phyloP scores from a whole-genome alignment of 1,140 invertebrate species.

The Aphaenogaster floridana region DNA sequence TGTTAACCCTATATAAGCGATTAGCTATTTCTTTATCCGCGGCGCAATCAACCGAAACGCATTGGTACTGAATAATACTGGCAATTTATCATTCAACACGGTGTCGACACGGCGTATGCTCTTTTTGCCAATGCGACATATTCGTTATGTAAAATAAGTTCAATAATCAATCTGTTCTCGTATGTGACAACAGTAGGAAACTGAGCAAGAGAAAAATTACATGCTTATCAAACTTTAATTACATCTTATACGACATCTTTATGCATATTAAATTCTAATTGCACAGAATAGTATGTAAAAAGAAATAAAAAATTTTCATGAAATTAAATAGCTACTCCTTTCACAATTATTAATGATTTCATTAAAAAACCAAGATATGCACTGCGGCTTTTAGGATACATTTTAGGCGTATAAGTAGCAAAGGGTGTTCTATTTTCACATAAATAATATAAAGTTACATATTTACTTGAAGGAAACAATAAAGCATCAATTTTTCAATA shows the following conservation, averaged over 20 bases:
- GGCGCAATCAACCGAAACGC: slow-evolving; percentile 40
- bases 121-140: slow-evolving; percentile 13
- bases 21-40: slow-evolving; percentile 39
- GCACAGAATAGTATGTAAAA: background rate
- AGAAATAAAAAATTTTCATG: background rate
- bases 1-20: slow-evolving; percentile 51
- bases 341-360: background rate
- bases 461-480: background rate
- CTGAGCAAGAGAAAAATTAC: background rate
- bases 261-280: no score
- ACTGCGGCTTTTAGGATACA: background rate
- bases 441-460: background rate
- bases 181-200: background rate
- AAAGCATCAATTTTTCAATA: background rate
- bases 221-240: background rate
- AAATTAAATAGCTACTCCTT: background rate
- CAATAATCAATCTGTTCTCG: slow-evolving; percentile 32
- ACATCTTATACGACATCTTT: slow-evolving; percentile 4
- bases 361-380: background rate
- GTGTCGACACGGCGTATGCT: background rate
- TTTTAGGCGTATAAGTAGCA: background rate
- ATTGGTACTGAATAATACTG: slow-evolving; percentile 27
- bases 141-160: slow-evolving; percentile 8
- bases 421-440: background rate
- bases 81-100: slow-evolving; percentile 48